These are phyloP conservation scores for Saccopteryx bilineata DNA, from an alignment of 2,113 vertebrate genomes.

Conservation along the genomic window DNA sequence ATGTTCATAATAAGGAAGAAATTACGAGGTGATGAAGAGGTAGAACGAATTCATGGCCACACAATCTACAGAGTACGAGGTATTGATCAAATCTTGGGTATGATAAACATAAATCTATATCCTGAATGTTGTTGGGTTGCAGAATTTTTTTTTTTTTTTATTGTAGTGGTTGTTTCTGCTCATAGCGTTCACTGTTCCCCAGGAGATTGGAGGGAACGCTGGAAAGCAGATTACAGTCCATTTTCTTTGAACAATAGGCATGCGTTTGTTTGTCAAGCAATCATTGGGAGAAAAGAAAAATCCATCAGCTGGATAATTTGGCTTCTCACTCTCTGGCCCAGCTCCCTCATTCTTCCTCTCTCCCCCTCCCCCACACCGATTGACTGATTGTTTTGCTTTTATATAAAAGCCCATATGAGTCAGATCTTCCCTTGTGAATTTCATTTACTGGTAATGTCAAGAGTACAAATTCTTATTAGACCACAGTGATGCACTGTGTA, in stretches of 20 bases:
- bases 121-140: neutral
- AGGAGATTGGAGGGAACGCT: neutral
- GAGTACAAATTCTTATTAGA: slow-evolving; percentile 78
- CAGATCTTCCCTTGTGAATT: slow-evolving; percentile 72
- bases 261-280: neutral
- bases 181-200: neutral
- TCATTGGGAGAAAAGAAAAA: neutral
- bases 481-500: slow-evolving; percentile 71
- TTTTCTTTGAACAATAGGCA: neutral
- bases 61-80: neutral
- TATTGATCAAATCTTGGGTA: neutral
- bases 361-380: neutral
- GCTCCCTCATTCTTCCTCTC: neutral
- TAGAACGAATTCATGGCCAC: no score
- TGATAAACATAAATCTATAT: neutral
- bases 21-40: neutral
- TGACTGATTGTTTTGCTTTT: slow-evolving; percentile 56
- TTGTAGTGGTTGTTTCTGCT: neutral
- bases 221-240: neutral
- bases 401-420: slow-evolving; percentile 60
- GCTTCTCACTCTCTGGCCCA: slow-evolving; percentile 7
- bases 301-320: neutral
- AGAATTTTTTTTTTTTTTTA: neutral
- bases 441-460: slow-evolving; percentile 79
- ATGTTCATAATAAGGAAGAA: neutral